These are phyloP conservation scores for Melanotaenia nigrans DNA, from an alignment of 2,797 vertebrate genomes.

Conservation along the genomic window DNA sequence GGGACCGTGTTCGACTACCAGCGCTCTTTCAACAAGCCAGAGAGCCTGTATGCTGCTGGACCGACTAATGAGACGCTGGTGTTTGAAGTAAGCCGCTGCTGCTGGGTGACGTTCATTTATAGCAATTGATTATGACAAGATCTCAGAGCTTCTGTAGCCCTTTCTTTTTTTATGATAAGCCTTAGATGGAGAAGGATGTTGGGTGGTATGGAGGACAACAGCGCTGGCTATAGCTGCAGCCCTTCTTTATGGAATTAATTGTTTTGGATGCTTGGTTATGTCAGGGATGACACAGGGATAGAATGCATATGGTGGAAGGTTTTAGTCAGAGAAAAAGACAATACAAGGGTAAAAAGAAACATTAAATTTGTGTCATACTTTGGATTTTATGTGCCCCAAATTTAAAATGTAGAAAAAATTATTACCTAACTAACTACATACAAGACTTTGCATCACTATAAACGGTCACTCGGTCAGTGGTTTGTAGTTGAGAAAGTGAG, in stretches of 20 bases:
- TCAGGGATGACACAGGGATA: conserved; percentile 27
- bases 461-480: neutral
- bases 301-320: conserved; percentile 24
- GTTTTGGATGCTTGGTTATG: conserved; percentile 46
- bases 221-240: conserved; percentile 36
- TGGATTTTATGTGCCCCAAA: neutral
- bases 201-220: conserved; percentile 30
- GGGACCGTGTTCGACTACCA: conserved; percentile 93
- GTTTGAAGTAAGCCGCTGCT: conserved; percentile 91
- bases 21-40: conserved; percentile 88
- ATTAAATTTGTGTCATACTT: neutral
- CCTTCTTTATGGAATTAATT: conserved; percentile 68
- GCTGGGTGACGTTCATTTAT: conserved; percentile 64
- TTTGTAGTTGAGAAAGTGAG: neutral
- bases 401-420: neutral
- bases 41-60: conserved; percentile 89
- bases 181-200: conserved; percentile 45
- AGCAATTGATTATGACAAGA: conserved; percentile 67
- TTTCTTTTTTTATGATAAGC: conserved; percentile 43
- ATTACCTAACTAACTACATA: neutral
- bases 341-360: neutral
- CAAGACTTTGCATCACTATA: neutral
- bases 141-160: conserved; percentile 50
- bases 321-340: conserved; percentile 26
- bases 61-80: conserved; percentile 97